Evolutionary conservation across 2,888 invertebrate genomes (phyloP).

Genomic region (Scotopteryx bipunctaria): DNA sequence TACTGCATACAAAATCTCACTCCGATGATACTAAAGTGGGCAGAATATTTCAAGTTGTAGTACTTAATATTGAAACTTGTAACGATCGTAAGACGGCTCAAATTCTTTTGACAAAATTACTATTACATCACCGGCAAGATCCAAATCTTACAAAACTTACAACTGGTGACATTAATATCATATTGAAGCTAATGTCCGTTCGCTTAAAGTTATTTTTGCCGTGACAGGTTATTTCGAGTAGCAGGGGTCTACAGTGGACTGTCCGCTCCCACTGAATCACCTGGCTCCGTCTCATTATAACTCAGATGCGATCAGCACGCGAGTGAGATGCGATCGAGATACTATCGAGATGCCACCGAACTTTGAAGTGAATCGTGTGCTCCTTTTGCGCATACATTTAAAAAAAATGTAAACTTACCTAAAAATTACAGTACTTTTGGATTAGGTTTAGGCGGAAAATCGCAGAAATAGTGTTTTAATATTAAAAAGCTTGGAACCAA

Average conservation of each 20-base stretch:
- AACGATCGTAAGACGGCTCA: neutral
- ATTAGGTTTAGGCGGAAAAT: too few species aligned
- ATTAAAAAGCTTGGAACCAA: neutral
- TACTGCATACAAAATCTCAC: neutral
- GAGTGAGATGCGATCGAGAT: slow-evolving; percentile 69
- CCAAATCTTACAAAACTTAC: neutral
- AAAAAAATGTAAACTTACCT: too few species aligned
- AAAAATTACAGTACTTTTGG: too few species aligned
- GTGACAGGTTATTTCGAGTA: slow-evolving; percentile 10
- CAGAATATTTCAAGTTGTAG: too few species aligned
- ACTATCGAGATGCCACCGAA: slow-evolving; percentile 55
- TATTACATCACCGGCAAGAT: neutral
- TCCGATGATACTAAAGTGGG: too few species aligned
- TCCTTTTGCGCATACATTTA: slow-evolving; percentile 36
- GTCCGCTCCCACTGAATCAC: slow-evolving; percentile 36
- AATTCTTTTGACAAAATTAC: neutral
- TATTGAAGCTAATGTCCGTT: neutral
- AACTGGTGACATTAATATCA: neutral
- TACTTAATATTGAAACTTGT: neutral
- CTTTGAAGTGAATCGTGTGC: slow-evolving; percentile 46
- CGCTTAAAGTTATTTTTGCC: slow-evolving; percentile 4
- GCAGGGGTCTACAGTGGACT: slow-evolving; percentile 17
- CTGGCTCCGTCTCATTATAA: slow-evolving; percentile 60
- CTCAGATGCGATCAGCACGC: slow-evolving; percentile 76
- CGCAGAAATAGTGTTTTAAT: too few species aligned